Evolutionary conservation across 2,888 invertebrate genomes (phyloP), one percentile per base, ranked within the genome.

Genomic region (Torymus aiolomorphi): DNA sequence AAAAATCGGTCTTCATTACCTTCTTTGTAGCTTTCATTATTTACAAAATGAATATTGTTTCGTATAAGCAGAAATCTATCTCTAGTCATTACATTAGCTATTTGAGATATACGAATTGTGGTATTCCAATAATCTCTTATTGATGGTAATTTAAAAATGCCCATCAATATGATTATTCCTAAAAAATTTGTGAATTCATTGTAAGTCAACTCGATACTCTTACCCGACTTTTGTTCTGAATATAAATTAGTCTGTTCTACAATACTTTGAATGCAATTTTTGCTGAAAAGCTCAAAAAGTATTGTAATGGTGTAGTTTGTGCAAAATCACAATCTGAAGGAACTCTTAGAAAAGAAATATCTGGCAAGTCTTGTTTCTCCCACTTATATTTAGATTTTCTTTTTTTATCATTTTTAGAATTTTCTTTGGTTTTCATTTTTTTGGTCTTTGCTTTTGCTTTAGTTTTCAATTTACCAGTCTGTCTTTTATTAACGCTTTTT

Each of bases 101-200:
- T 81, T 67, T 63, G n/a, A 18, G 56, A 11, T 61, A 81, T 75
- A 42, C 82, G 63, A 67, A 80, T 59, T 56, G 56, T n/a, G n/a
- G 56, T 56, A 56, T 66, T 31, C 84, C 83, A 84, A 65, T 80
- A 84, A 51, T 78, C 66, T 74, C 78, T n/a, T n/a, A n/a, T n/a
- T n/a, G n/a, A n/a, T n/a, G n/a, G n/a, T n/a, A n/a, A n/a, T n/a
- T 72, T 65, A 86, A 86, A 85, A 56, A 88, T 82, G 52, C 87
- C 86, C 87, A 87, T 87, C 1, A 85, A n/a, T 12, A 87, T 81
- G 65, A 85, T 78, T 5, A 87, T 87, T 12, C 84, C 84, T 20
- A 87, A 49, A 84, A 24, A 87, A 87, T 80, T 85, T 84, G 31
- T 62, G 24, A 62, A 62, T 31, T 62, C 20, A 14, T 31, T 13